Evolutionary conservation across 2,113 vertebrate genomes (phyloP).

Genomic region (Hydrochoerus hydrochaeris): DNA sequence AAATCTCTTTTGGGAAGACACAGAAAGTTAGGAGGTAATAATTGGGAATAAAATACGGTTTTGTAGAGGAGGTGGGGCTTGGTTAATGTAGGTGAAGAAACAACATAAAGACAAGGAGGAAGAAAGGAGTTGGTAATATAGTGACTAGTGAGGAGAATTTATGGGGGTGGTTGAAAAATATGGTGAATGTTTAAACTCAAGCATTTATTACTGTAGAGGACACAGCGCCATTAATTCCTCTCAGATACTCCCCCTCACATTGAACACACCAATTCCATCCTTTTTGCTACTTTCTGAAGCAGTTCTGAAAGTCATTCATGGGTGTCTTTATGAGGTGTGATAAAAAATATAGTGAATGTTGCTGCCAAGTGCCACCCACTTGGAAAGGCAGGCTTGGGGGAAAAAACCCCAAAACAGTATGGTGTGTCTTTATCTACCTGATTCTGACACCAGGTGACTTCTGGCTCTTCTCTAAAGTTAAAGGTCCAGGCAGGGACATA

Average conservation of each 20-base stretch:
- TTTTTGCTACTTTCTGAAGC: neutral
- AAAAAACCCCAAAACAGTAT: neutral
- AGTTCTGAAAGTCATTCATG: neutral
- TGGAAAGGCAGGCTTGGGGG: neutral
- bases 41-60: neutral
- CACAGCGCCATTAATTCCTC: neutral
- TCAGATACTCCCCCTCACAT: neutral
- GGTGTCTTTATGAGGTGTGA: neutral
- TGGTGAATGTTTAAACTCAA: neutral
- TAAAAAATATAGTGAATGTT: neutral
- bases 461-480: neutral
- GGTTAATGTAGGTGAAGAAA: neutral
- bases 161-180: neutral
- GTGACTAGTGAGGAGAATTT: neutral
- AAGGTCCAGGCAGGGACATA: neutral
- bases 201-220: neutral
- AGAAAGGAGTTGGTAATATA: neutral
- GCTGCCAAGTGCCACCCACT: neutral
- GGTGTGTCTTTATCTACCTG: neutral
- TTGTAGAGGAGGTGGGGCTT: neutral
- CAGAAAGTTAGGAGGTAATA: neutral
- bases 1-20: neutral
- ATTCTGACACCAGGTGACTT: neutral
- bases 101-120: neutral
- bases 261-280: neutral